Base-by-base conservation (phyloP, 2,888 invertebrate genomes). In the Cremastinae sp. region DNA sequence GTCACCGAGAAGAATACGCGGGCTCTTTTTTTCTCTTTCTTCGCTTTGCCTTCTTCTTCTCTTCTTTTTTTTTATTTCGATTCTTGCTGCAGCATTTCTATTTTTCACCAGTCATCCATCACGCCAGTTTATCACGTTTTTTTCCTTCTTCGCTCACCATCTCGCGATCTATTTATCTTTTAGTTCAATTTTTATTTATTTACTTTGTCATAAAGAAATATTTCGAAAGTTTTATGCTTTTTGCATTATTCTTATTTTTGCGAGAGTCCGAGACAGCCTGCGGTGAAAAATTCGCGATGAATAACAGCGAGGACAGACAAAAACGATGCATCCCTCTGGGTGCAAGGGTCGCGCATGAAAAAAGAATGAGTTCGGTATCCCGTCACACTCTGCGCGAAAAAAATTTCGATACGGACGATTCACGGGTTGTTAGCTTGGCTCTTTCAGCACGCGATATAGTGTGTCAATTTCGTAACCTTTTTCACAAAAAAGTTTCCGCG, bases 391-490 rank as follows among this genome's bases (percentile, higher is more conserved):
- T 56, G 51, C 65, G 59, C 56, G n/a, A n/a, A n/a, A n/a, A 66
- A 71, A 71, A 71, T 66, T 71, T 56, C 77, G 61, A 37, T 49
- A 66, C 47, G 55, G 45, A 39, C 61, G 12, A 49, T 65, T 28
- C 58, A 59, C 45, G 62, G 66, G 61, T 70, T 74, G 65, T 71
- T 73, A 73, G 72, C 68, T 64, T 64, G 39, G 49, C 76, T 64
- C 55, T n/a, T 49, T 28, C 5, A 2, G 64, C 65, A 47, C 22
- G 64, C 51, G 41, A 16, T 7, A 16, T 56, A 45, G 55, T 45
- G 45, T 12, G 12, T 69, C 41, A 35, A 12, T 14, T 35, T 12
- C 37, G 28, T 62, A 59, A 41, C n/a, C 2, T 55, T 70, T 65
- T 55, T 47, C 43, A n/a, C n/a, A n/a, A n/a, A 20, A 16, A 16